Evolutionary conservation across 2,797 vertebrate species (phyloP), one percentile per base, ranked within the genome.

Genomic region (Urophycis tenuis): DNA sequence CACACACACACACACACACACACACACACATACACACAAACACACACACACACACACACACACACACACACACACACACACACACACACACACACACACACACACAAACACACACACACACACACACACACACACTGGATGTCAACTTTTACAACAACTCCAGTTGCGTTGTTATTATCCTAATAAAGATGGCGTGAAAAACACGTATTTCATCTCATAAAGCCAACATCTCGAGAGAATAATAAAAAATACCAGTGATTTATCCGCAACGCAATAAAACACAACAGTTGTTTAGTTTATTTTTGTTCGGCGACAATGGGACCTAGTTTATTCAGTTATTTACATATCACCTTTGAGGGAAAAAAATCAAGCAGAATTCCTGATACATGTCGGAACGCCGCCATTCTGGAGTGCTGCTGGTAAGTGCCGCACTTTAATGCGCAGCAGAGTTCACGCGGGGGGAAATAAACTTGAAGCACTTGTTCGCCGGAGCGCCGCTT

Each of bases 341-440:
- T 22, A n/a, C 49, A 60, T 60, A 60, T 6, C 49, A n/a, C 49
- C 49, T 22, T 60, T 60, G 15, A 17, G 49, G 49, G n/a, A 60
- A 60, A 60, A 60, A 60, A 60, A 60, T 60, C 49, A 60, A 60
- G 49, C 49, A 60, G 19, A 60, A 60, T n/a, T n/a, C 49, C 49
- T 25, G 49, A 60, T 25, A 0, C 49, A 17, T 60, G 3, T 60
- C 15, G 2, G 49, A 60, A 60, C 19, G 3, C 49, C 22, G 8
- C 22, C n/a, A 17, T 60, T 8, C 49, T 60, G 49, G 49, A n/a
- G 49, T 4, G 49, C 5, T 60, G 6, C 49, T 60, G 49, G 49
- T 15, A 49, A 49, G 45, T 22, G 10, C 45, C 15, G 19, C 3
- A 49, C 15, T 49, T 22, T 39, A 22, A 49, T 49, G 45, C 45